phyloP scores from a whole-genome alignment of 2,113 vertebrate genomes.

The Serinus canaria region DNA sequence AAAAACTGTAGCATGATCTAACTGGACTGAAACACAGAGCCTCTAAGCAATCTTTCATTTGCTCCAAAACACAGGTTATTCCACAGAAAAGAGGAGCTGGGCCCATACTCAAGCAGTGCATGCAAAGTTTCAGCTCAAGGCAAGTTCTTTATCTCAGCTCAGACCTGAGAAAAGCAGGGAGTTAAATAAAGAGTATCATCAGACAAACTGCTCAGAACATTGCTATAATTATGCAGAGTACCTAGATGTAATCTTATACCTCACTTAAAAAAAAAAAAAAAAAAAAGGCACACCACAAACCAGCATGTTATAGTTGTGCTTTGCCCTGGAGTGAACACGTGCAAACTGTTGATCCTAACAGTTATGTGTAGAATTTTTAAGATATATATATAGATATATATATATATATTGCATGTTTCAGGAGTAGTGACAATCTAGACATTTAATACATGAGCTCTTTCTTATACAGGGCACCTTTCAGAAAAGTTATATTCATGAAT shows the following conservation, averaged over 20 bases:
- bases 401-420: neutral
- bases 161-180: conserved; percentile 15
- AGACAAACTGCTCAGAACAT: conserved; percentile 34
- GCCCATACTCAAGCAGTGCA: neutral
- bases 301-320: neutral
- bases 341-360: neutral
- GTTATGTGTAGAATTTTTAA: neutral
- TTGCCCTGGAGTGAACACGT: conserved; percentile 20
- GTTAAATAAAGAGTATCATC: conserved; percentile 51
- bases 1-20: neutral
- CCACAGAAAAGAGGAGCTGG: neutral
- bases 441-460: neutral
- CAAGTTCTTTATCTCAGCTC: neutral
- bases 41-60: neutral
- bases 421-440: neutral
- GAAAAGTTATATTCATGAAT: neutral
- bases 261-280: neutral
- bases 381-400: neutral
- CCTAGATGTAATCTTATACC: conserved; percentile 56
- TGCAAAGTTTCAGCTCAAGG: conserved; percentile 31
- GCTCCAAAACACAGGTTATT: neutral
- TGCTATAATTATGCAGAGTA: conserved; percentile 59
- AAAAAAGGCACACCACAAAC: neutral
- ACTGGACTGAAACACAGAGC: neutral
- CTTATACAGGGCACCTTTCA: neutral